Percentiles rank a stretch among this genome's conserved stretches.
Evolutionary conservation across 2,113 vertebrate species (phyloP).

Genomic region (Thermophis baileyi): DNA sequence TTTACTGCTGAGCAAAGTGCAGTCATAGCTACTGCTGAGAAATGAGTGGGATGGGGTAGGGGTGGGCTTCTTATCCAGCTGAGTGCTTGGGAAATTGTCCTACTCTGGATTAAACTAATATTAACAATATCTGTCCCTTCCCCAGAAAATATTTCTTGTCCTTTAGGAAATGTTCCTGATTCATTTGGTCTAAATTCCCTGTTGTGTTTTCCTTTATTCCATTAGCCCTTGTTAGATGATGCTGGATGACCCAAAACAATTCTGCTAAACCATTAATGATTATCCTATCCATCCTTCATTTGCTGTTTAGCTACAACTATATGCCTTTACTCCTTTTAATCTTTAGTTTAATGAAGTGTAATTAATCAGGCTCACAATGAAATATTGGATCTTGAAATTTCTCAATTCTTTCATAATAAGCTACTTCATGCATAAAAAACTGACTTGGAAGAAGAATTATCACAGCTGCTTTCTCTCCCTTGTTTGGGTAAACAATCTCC

Average conservation of each 20-base stretch:
- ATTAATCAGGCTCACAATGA: constrained; percentile 43
- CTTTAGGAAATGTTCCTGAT: constrained; percentile 1
- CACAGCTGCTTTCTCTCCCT: constrained; percentile 23
- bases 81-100: not conserved
- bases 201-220: constrained; percentile 35
- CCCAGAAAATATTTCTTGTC: not conserved
- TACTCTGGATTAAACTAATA: not conserved
- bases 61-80: not conserved
- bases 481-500: constrained; percentile 34
- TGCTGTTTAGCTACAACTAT: constrained; percentile 40
- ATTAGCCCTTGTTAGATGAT: constrained; percentile 15
- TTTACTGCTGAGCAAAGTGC: not conserved
- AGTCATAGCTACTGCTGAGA: not conserved
- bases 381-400: constrained; percentile 46
- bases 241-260: constrained; percentile 15
- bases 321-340: constrained; percentile 31
- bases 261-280: constrained; percentile 2
- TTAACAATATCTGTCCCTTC: not conserved
- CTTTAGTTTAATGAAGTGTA: constrained; percentile 38
- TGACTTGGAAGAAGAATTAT: constrained; percentile 38
- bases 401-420: constrained; percentile 47
- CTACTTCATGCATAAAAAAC: constrained; percentile 16
- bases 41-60: not conserved
- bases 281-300: constrained; percentile 31
- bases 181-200: constrained; percentile 8